Percentiles rank a stretch among this genome's conserved stretches.
Evolutionary conservation across 2,113 vertebrate species (phyloP).

Genomic region (Scomber scombrus): DNA sequence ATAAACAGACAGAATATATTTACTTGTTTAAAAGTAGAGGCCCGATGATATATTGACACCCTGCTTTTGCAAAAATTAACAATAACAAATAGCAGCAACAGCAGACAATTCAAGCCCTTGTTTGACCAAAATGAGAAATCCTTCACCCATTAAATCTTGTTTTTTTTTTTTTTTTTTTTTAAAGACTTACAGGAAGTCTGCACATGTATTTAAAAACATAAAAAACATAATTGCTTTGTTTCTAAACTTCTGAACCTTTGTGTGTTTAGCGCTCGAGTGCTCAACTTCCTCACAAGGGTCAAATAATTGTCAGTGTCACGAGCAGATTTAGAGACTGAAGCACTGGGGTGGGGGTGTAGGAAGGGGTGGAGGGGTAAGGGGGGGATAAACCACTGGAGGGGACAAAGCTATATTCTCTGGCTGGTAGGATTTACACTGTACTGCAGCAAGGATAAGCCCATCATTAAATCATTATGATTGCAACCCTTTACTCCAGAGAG

Average conservation of each 20-base stretch:
- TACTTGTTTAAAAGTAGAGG: not conserved
- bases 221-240: constrained; percentile 35
- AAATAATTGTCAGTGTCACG: constrained; percentile 76
- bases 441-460: constrained; percentile 69
- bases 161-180: not conserved
- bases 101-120: not conserved
- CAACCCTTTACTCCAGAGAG: constrained; percentile 71
- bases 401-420: constrained; percentile 74
- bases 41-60: not conserved
- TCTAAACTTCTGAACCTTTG: constrained; percentile 45
- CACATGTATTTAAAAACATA: constrained; percentile 38
- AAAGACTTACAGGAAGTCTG: constrained; percentile 30
- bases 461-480: constrained; percentile 83
- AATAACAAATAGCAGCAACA: not conserved
- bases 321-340: constrained; percentile 70
- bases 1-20: not conserved
- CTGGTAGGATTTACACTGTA: constrained; percentile 78
- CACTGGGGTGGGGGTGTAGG: constrained; percentile 1
- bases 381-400: constrained; percentile 75
- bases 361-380: too few relatives aligned
- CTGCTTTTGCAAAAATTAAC: not conserved
- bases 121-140: not conserved
- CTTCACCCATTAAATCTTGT: not conserved
- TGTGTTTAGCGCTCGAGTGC: constrained; percentile 47
- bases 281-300: constrained; percentile 69